phyloP scores from a whole-genome alignment of 2,113 vertebrate species.

The Nematolebias whitei region DNA sequence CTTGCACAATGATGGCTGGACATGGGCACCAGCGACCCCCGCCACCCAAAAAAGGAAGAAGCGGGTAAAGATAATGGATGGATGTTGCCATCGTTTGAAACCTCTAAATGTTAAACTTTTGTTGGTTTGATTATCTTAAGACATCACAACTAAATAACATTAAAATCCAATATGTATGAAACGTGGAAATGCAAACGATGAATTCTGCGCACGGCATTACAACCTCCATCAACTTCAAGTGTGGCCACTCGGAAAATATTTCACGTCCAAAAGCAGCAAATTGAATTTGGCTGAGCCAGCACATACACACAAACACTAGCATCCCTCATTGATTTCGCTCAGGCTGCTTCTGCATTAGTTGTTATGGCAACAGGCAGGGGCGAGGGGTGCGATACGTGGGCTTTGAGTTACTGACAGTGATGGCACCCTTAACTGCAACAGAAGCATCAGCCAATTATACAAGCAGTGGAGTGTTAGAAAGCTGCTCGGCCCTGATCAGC shows the following conservation, averaged over 20 bases:
- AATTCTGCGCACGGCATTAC: background rate
- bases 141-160: background rate
- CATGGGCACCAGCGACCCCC: too few species aligned
- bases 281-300: background rate
- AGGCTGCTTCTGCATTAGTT: conserved; percentile 19
- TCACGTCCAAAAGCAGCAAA: background rate
- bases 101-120: background rate
- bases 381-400: background rate
- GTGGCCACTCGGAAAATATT: background rate
- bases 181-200: background rate
- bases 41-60: too few species aligned
- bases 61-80: too few species aligned
- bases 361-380: conserved; percentile 35
- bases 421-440: conserved; percentile 25
- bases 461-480: conserved; percentile 18
- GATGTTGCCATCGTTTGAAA: background rate
- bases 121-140: background rate
- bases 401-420: conserved; percentile 19
- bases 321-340: background rate
- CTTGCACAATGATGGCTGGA: too few species aligned
- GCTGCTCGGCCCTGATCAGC: conserved; percentile 18
- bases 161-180: background rate
- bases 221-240: background rate
- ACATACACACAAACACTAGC: background rate
- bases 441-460: conserved; percentile 40